Conservation (phyloP, 1,140 invertebrate genomes). For the Solenopsis invicta region DNA sequence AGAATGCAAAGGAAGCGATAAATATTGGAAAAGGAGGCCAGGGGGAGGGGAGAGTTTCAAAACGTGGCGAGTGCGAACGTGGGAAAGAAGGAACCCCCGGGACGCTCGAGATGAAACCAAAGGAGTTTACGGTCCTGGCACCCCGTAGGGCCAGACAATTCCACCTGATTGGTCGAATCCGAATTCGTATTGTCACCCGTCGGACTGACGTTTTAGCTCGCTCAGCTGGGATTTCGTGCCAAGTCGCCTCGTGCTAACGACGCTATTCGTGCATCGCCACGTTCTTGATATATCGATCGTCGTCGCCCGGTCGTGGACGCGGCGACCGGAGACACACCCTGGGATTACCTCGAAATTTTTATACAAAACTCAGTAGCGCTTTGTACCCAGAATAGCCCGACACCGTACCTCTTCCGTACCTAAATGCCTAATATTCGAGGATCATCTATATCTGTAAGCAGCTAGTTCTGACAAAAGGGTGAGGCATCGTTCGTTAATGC, state of each 20-base stretch:
- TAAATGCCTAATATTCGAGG: neutral
- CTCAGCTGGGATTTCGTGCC: slow-evolving; percentile 72
- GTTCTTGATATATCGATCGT: slow-evolving; percentile 75
- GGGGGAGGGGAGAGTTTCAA: slow-evolving; percentile 13
- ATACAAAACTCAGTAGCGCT: neutral
- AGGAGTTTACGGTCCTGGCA: slow-evolving; percentile 68
- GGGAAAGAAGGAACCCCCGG: slow-evolving; percentile 73
- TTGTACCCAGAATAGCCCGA: neutral
- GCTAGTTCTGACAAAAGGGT: neutral
- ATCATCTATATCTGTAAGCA: neutral
- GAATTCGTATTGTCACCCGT: slow-evolving; percentile 79
- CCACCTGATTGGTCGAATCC: slow-evolving; percentile 83
- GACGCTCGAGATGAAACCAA: slow-evolving; percentile 52
- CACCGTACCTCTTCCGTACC: neutral
- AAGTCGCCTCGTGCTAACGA: slow-evolving; percentile 76
- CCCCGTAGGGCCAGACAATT: slow-evolving; percentile 82
- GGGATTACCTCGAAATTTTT: slow-evolving; percentile 53
- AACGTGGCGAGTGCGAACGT: slow-evolving; percentile 73
- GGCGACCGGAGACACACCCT: slow-evolving; percentile 41
- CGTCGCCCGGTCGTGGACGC: slow-evolving; percentile 40
- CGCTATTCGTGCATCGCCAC: slow-evolving; percentile 74
- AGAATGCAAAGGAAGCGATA: neutral
- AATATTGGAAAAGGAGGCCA: neutral
- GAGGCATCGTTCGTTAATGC: neutral
- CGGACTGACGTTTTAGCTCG: slow-evolving; percentile 71